phyloP scores from a whole-genome alignment of 1,140 invertebrate species.

The Sinella curviseta region DNA sequence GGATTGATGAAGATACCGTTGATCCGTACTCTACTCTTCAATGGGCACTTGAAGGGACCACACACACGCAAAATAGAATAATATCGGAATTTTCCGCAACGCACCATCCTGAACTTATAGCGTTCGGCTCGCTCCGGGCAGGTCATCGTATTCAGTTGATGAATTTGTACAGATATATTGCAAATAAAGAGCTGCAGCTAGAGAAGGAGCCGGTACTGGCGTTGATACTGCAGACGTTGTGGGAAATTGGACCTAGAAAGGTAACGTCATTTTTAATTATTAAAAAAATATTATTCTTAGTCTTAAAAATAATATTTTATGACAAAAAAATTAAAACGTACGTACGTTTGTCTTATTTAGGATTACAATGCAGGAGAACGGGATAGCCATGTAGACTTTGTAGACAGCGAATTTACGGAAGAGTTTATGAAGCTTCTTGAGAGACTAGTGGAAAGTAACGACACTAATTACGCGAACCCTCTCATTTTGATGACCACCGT shows the following conservation, averaged over 20 bases:
- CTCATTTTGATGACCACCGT: background rate
- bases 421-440: constrained; percentile 18
- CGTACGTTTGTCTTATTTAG: too few species aligned
- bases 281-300: too few species aligned
- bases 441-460: background rate
- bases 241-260: constrained; percentile 28
- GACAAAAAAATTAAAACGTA: too few species aligned
- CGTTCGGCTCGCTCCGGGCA: constrained; percentile 36
- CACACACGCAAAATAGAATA: constrained; percentile 12
- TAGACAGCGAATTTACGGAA: constrained; percentile 4
- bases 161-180: constrained; percentile 34
- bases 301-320: too few species aligned
- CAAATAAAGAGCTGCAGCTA: constrained; percentile 16
- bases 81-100: background rate
- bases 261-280: too few species aligned
- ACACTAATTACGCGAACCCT: constrained; percentile 14
- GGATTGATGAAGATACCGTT: too few species aligned
- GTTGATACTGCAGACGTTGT: constrained; percentile 35
- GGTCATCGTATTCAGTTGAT: constrained; percentile 36
- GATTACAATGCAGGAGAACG: background rate
- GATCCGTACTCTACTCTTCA: constrained; percentile 33
- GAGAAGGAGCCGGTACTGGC: constrained; percentile 35
- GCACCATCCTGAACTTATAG: constrained; percentile 18
- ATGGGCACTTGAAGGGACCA: constrained; percentile 24
- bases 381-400: constrained; percentile 13